phyloP scores from a whole-genome alignment of 2,888 invertebrate species.

The Axea sp. region DNA sequence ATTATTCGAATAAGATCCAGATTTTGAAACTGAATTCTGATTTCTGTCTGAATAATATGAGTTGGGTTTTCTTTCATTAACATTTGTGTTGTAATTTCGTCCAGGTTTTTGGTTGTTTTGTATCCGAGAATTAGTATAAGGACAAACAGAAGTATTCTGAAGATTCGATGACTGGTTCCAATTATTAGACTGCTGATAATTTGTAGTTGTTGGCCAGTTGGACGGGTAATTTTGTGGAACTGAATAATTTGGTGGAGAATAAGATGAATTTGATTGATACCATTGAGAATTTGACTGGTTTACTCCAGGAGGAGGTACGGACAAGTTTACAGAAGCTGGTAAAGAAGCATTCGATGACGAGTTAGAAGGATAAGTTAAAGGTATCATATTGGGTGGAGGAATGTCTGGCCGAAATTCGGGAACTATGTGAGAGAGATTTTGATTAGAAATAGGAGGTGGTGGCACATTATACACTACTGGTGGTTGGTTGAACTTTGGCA shows the following conservation, averaged over 20 bases:
- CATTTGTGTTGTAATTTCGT: not conserved
- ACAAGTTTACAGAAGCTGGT: constrained; percentile 8
- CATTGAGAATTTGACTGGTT: constrained; percentile 26
- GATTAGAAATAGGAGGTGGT: constrained; percentile 59
- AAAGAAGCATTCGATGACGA: constrained; percentile 26
- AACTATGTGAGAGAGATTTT: constrained; percentile 57
- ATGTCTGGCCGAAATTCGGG: constrained; percentile 62
- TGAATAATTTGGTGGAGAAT: constrained; percentile 5
- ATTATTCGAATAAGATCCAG: constrained; percentile 5
- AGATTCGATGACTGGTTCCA: constrained; percentile 14
- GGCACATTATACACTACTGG: constrained; percentile 65
- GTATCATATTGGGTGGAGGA: constrained; percentile 63
- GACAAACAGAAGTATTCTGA: constrained; percentile 4
- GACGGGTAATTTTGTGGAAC: constrained; percentile 4
- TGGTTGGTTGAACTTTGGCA: constrained; percentile 66
- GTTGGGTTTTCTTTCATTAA: constrained; percentile 9
- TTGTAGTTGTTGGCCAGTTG: constrained; percentile 8
- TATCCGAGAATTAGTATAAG: not conserved
- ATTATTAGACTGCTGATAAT: constrained; percentile 8
- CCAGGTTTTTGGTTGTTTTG: not conserved
- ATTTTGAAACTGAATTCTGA: constrained; percentile 3
- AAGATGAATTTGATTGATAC: constrained; percentile 5
- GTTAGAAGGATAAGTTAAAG: constrained; percentile 40
- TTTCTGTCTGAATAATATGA: constrained; percentile 25
- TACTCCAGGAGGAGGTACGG: constrained; percentile 13